Evolutionary conservation across 1,140 invertebrate species (phyloP), one percentile per base, ranked within the genome.

Genomic region (Steinernema khuongi): DNA sequence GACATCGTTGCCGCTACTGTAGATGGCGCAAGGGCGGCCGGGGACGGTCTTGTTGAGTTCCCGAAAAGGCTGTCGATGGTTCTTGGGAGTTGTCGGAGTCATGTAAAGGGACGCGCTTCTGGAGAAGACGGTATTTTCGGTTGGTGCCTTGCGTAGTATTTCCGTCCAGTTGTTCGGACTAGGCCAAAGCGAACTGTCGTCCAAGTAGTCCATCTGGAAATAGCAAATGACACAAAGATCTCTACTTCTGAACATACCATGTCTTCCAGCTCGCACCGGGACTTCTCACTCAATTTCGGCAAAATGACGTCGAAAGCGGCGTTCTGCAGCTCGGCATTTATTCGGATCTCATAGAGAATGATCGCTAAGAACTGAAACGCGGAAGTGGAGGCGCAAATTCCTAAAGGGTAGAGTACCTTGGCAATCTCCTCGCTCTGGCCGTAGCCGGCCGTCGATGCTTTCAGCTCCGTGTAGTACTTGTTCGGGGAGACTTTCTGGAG

Each of bases 151-250:
- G 14, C 26, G 14, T 14, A 60, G 14, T 7, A 60, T 60, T 2
- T 60, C 50, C 4, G 50, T 4, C 50, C 50, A 60, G 19, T 60
- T 60, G 4, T 22, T 26, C 14, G 2, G 4, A 22, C 50, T 60
- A 14, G 50, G 50, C 50, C 50, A 60, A 7, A n/a, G 50, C 50
- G 50, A 60, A 22, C 2, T 14, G 22, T 60, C 50, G 50, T 60
- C 50, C 50, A 60, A 26, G 19, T 60, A 60, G 26, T 60, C 50
- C 50, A 60, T 60, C 50, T 60, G 36, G n/a, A 60, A 60, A 60
- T 17, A n/a, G 14, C 19, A 22, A 60, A 4, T 60, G 4, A 22
- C 14, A 26, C 50, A 11, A 26, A 4, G 26, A 17, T 60, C 7
- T 4, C 26, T 4, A 7, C 7, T 4, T n/a, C 14, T 60, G 26